A percentile compares a stretch with the other conserved stretches of the same genome.
Evolutionary conservation across 2,888 invertebrate species (phyloP).

Genomic region (Deroplatys truncata): DNA sequence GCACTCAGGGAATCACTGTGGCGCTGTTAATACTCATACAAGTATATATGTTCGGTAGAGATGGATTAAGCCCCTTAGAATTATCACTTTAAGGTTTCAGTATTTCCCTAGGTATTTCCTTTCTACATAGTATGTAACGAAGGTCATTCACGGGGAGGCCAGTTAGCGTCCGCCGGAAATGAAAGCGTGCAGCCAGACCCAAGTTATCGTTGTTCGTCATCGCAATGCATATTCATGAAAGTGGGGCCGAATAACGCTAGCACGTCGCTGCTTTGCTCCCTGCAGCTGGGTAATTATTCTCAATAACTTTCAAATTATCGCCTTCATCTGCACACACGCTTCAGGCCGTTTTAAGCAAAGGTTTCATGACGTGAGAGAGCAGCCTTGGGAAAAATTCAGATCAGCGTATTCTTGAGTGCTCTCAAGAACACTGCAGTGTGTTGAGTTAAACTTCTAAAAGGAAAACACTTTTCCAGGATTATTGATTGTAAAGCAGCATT

Average conservation of each 20-base stretch:
- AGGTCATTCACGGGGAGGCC: neutral
- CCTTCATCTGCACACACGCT: neutral
- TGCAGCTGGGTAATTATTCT: neutral
- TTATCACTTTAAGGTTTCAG: no score
- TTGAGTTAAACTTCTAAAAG: no score
- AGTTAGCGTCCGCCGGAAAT: conserved; percentile 4
- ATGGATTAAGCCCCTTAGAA: no score
- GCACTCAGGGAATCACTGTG: no score
- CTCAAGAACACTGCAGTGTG: no score
- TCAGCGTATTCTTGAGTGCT: neutral
- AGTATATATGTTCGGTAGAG: no score
- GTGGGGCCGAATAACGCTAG: neutral
- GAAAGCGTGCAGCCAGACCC: neutral
- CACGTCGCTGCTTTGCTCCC: neutral
- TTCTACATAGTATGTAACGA: neutral
- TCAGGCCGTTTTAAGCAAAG: neutral
- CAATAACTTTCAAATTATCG: neutral
- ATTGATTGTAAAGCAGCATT: no score
- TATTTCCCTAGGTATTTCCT: no score
- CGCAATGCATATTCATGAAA: neutral
- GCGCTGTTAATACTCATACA: no score
- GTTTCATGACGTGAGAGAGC: neutral
- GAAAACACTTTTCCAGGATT: no score
- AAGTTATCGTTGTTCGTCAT: neutral
- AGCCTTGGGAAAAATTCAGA: neutral